phyloP scores from a whole-genome alignment of 35 echinoderm and acorn worm genomes.

The Apostichopus californicus region DNA sequence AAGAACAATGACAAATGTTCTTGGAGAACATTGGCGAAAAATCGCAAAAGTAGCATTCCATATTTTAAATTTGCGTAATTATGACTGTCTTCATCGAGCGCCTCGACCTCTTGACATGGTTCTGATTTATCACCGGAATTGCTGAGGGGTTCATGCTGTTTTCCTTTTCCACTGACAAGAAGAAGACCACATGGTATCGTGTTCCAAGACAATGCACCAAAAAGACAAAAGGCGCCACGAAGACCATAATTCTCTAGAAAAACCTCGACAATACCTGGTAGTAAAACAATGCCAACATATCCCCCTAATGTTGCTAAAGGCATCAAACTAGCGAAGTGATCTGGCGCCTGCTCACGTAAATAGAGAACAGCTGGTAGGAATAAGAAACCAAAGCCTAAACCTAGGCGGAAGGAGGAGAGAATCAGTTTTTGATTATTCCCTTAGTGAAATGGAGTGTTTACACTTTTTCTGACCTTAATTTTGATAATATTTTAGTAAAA shows the following conservation, averaged over 20 bases:
- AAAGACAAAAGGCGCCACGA: background rate
- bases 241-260: background rate
- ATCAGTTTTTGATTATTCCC: too few relatives aligned
- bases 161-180: too few relatives aligned
- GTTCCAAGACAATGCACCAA: background rate
- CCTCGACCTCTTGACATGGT: background rate
- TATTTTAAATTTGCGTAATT: too few relatives aligned
- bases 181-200: conserved; percentile 1
- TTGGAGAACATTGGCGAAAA: background rate
- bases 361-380: background rate
- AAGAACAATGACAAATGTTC: background rate
- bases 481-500: too few relatives aligned
- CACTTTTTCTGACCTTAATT: too few relatives aligned
- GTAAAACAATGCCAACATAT: background rate
- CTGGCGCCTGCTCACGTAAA: conserved; percentile 6
- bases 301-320: background rate
- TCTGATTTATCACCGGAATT: background rate
- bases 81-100: too few relatives aligned
- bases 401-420: background rate
- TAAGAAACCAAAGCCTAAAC: background rate
- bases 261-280: background rate
- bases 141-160: background rate
- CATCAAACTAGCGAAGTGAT: too few relatives aligned
- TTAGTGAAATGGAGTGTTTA: too few relatives aligned
- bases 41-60: too few relatives aligned